These are phyloP conservation scores for Etheostoma cragini DNA, from an alignment of 2,113 vertebrate genomes.

Conservation along the genomic window DNA sequence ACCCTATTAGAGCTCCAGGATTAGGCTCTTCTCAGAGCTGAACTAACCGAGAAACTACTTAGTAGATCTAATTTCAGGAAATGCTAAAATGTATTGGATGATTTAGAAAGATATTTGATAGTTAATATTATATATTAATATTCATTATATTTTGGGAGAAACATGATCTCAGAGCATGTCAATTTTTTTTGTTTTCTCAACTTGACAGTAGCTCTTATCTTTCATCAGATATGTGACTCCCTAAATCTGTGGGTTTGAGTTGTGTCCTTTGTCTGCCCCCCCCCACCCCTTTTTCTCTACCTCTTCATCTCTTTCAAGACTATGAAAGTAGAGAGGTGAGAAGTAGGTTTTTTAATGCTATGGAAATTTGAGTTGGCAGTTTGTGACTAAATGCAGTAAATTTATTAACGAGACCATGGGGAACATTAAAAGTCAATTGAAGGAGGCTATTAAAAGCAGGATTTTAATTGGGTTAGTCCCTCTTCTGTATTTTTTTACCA, in stretches of 20 bases:
- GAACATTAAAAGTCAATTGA: conserved; percentile 83
- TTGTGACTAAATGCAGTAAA: conserved; percentile 82
- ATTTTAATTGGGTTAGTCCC: conserved; percentile 83
- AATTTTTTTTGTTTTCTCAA: conserved; percentile 23
- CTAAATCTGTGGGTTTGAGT: conserved; percentile 38
- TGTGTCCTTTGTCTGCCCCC: conserved; percentile 38
- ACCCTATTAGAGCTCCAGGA: conserved; percentile 68
- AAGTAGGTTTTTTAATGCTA: conserved; percentile 57
- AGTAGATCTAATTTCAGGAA: conserved; percentile 58
- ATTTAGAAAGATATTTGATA: conserved; percentile 11
- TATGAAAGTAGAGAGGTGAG: conserved; percentile 10
- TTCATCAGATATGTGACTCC: conserved; percentile 56
- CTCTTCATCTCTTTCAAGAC: conserved; percentile 48
- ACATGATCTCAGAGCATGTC: conserved; percentile 31
- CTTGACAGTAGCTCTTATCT: conserved; percentile 46
- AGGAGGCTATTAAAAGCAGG: conserved; percentile 83
- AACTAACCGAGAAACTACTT: conserved; percentile 49
- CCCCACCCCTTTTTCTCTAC: conserved; percentile 50
- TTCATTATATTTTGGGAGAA: conserved; percentile 38
- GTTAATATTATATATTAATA: no score
- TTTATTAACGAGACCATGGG: conserved; percentile 82
- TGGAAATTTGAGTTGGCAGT: conserved; percentile 78
- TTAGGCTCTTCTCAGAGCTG: conserved; percentile 57
- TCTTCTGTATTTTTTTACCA: conserved; percentile 35
- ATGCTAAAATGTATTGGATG: conserved; percentile 37